A percentile compares a stretch with the other conserved stretches of the same genome.
Evolutionary conservation across 2,888 invertebrate species (phyloP).

Genomic region (Brenthis hecate): DNA sequence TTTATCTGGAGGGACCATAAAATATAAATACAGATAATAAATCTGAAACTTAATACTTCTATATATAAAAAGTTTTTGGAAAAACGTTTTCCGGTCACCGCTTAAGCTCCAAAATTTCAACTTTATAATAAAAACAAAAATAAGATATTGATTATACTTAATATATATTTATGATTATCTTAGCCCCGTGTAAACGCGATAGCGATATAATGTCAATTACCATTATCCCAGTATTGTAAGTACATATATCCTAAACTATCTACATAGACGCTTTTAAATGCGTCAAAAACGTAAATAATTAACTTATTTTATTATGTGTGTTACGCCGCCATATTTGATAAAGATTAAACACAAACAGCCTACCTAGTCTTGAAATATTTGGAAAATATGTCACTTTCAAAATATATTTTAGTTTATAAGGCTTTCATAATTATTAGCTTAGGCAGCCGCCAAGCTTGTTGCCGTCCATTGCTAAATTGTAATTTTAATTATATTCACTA

Average conservation of each 20-base stretch:
- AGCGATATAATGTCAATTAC: slow-evolving; percentile 35
- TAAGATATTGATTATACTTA: not conserved
- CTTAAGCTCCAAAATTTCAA: slow-evolving; percentile 15
- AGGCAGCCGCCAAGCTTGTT: slow-evolving; percentile 61
- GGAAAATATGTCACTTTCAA: not conserved
- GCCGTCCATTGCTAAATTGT: slow-evolving; percentile 66
- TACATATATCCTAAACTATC: slow-evolving; percentile 15
- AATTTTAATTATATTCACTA: slow-evolving; percentile 42
- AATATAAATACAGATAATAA: too few species aligned
- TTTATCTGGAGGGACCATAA: too few species aligned
- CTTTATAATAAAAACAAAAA: not conserved
- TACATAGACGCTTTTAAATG: slow-evolving; percentile 26
- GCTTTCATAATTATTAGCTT: slow-evolving; percentile 37
- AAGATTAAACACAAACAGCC: slow-evolving; percentile 1
- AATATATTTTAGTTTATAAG: slow-evolving; percentile 16
- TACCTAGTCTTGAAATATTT: not conserved
- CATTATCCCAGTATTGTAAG: slow-evolving; percentile 28
- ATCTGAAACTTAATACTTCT: too few species aligned
- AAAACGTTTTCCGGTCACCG: not conserved
- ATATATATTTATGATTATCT: not conserved
- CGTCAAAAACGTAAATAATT: slow-evolving; percentile 21
- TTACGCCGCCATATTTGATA: slow-evolving; percentile 15
- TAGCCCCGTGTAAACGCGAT: slow-evolving; percentile 23
- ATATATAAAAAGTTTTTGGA: too few species aligned
- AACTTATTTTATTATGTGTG: not conserved